phyloP scores from a whole-genome alignment of 2,888 invertebrate genomes.

The Conchocele bisecta region DNA sequence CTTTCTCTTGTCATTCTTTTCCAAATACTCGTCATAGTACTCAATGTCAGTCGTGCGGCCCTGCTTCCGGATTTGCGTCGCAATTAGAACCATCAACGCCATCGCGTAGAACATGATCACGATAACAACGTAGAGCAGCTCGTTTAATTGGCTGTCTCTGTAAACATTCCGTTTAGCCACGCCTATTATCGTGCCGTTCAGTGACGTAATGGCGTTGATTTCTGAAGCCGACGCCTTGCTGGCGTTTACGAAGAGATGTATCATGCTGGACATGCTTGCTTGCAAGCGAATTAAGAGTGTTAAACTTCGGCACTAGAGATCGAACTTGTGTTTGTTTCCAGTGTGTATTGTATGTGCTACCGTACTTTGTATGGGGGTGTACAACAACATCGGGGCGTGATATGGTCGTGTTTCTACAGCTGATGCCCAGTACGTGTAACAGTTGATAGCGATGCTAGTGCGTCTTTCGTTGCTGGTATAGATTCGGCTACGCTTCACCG shows the following conservation, averaged over 20 bases:
- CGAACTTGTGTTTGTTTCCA: no score
- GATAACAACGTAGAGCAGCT: conserved; percentile 77
- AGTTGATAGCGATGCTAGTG: no score
- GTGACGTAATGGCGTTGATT: conserved; percentile 33
- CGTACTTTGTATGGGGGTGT: no score
- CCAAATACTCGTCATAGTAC: conserved; percentile 78
- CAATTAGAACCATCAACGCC: conserved; percentile 76
- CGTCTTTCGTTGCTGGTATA: no score
- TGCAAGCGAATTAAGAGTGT: no score
- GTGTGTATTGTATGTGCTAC: no score
- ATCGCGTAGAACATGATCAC: conserved; percentile 79
- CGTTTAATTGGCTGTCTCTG: conserved; percentile 76
- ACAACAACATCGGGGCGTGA: no score
- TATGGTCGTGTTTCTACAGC: no score
- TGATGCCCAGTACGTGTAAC: no score
- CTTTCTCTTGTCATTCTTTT: conserved; percentile 71
- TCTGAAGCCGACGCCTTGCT: conserved; percentile 38
- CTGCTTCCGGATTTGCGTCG: conserved; percentile 74
- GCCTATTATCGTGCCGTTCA: conserved; percentile 51
- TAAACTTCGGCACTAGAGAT: no score
- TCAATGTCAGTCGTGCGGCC: conserved; percentile 72
- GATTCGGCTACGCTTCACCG: no score
- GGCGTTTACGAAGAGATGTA: conserved; percentile 50
- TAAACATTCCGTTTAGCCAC: conserved; percentile 52
- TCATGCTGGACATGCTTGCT: no score